phyloP scores from a whole-genome alignment of 2,888 invertebrate species.

The Rotaria socialis region DNA sequence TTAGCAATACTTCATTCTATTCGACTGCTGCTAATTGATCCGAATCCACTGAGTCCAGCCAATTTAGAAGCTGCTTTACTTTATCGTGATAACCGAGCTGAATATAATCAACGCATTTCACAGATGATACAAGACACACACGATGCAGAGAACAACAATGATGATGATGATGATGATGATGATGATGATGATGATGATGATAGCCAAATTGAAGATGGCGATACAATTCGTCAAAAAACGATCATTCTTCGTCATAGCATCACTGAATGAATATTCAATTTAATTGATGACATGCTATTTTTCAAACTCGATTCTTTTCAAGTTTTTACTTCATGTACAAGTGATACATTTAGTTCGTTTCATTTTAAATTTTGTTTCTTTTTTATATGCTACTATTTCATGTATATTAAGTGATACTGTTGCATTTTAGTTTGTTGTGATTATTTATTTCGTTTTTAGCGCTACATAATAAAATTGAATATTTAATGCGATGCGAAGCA shows the following conservation, averaged over 20 bases:
- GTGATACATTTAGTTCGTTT: not conserved
- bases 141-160: not conserved
- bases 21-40: not conserved
- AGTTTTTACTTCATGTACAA: not conserved
- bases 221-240: not conserved
- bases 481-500: no score
- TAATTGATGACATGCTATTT: not conserved
- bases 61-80: constrained; percentile 26
- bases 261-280: not conserved
- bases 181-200: not conserved
- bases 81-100: constrained; percentile 12
- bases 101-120: not conserved
- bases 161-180: not conserved
- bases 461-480: not conserved
- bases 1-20: constrained; percentile 16
- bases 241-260: not conserved
- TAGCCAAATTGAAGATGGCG: not conserved
- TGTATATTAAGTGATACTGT: not conserved
- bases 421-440: not conserved
- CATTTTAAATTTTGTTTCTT: not conserved
- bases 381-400: not conserved
- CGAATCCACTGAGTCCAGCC: constrained; percentile 9
- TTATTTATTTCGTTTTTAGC: not conserved
- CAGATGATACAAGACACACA: not conserved
- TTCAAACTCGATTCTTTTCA: not conserved